Conservation (phyloP, 2,888 invertebrate species). For the Trichopoda pennipes region DNA sequence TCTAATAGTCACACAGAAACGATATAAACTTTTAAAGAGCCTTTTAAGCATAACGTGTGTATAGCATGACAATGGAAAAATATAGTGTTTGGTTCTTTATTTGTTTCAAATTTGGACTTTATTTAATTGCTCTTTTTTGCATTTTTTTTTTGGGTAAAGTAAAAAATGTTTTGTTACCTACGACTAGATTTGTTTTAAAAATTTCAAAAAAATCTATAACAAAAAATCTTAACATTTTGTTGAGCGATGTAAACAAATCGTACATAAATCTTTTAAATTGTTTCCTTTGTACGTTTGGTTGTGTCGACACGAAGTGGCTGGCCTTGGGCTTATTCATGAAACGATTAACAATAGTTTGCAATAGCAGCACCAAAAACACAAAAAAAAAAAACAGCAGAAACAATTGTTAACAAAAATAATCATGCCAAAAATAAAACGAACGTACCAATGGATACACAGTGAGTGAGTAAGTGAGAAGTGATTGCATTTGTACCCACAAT, state of each 20-base stretch:
- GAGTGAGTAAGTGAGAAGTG: constrained; percentile 64
- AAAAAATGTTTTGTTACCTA: constrained; percentile 34
- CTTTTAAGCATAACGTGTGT: not conserved
- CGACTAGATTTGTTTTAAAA: constrained; percentile 36
- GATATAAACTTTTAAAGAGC: too few species aligned
- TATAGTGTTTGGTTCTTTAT: too few species aligned
- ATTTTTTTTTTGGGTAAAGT: constrained; percentile 20
- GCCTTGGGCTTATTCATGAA: constrained; percentile 68
- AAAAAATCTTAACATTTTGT: constrained; percentile 65
- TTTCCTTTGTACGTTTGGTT: constrained; percentile 54
- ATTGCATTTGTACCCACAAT: constrained; percentile 68
- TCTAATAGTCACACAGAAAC: too few species aligned
- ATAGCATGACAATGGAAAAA: not conserved
- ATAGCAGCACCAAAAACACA: constrained; percentile 33
- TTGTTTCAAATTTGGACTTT: constrained; percentile 33
- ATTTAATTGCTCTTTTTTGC: constrained; percentile 63
- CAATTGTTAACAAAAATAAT: constrained; percentile 67
- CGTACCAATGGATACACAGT: constrained; percentile 41
- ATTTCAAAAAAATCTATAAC: constrained; percentile 31
- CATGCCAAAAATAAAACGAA: constrained; percentile 61
- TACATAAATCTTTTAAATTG: constrained; percentile 66
- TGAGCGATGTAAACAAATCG: constrained; percentile 68
- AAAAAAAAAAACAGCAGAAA: constrained; percentile 30
- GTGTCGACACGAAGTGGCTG: constrained; percentile 69
- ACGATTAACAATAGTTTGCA: constrained; percentile 60